Percentiles rank a stretch among this genome's conserved stretches.
These are phyloP conservation scores for Pandion haliaetus DNA, from an alignment of 2,113 vertebrate genomes.

Conservation along the genomic window DNA sequence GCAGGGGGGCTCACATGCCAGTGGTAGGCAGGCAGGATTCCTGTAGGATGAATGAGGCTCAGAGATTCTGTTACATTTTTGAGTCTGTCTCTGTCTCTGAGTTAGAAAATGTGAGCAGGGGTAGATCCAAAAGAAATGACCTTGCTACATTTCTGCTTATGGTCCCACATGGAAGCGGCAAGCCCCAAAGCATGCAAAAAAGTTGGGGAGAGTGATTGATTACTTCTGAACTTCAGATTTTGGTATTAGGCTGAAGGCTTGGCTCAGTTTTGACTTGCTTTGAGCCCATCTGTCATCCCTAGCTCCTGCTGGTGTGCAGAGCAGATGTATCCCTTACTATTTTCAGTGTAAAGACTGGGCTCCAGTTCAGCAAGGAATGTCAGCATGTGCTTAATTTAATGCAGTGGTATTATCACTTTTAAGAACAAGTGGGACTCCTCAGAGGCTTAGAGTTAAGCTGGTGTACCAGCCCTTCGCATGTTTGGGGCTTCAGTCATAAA, in stretches of 20 bases:
- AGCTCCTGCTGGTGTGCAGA: constrained; percentile 3
- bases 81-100: background rate
- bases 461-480: background rate
- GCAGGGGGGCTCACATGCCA: background rate
- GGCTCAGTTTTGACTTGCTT: constrained; percentile 2
- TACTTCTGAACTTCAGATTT: background rate
- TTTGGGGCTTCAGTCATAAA: background rate
- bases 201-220: background rate
- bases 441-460: background rate
- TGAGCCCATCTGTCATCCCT: constrained; percentile 32
- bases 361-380: background rate
- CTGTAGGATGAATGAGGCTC: background rate
- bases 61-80: constrained; percentile 5
- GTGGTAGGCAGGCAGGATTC: background rate
- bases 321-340: constrained; percentile 15
- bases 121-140: background rate
- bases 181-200: background rate
- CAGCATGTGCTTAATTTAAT: constrained; percentile 14
- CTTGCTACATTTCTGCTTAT: background rate
- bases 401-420: background rate
- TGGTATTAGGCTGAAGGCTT: background rate
- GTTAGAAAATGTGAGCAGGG: background rate
- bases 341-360: background rate
- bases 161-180: background rate
- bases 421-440: background rate